Conservation (phyloP, 2,888 invertebrate species). For the Saturnia pavonia region DNA sequence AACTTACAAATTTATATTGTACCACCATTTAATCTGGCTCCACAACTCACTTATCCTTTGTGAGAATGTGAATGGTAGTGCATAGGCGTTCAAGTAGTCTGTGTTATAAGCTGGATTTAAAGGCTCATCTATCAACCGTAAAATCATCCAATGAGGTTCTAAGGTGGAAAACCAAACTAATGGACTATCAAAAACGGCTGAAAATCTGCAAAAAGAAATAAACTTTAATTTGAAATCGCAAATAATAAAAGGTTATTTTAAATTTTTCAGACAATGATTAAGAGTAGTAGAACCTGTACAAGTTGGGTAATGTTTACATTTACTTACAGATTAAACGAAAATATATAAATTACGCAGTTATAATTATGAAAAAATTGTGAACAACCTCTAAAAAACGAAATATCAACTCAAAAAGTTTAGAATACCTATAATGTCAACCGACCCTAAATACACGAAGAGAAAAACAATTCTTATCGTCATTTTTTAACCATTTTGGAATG, state of each 20-base stretch:
- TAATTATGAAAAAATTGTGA: too few species aligned
- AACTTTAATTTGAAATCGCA: neutral
- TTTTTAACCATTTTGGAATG: too few species aligned
- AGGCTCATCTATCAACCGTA: constrained; percentile 40
- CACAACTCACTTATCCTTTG: constrained; percentile 39
- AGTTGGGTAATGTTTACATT: too few species aligned
- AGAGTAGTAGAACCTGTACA: too few species aligned
- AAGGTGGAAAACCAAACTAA: constrained; percentile 50
- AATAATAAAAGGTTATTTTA: neutral
- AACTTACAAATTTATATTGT: constrained; percentile 18
- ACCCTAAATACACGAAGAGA: too few species aligned
- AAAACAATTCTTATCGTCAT: too few species aligned
- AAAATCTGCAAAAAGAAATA: constrained; percentile 38
- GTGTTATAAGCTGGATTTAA: constrained; percentile 42
- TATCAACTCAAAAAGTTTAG: too few species aligned
- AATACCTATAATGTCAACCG: too few species aligned
- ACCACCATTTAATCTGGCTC: constrained; percentile 24
- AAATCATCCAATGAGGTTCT: constrained; percentile 42
- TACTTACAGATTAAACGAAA: too few species aligned
- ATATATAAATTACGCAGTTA: too few species aligned
- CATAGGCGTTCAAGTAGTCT: constrained; percentile 26
- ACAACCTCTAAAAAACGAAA: too few species aligned
- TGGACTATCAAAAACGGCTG: constrained; percentile 48
- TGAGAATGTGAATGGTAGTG: constrained; percentile 44
- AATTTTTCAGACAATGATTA: neutral